Evolutionary conservation across 2,113 vertebrate genomes (phyloP), one percentile per base, ranked within the genome.

Genomic region (Abramis brama): DNA sequence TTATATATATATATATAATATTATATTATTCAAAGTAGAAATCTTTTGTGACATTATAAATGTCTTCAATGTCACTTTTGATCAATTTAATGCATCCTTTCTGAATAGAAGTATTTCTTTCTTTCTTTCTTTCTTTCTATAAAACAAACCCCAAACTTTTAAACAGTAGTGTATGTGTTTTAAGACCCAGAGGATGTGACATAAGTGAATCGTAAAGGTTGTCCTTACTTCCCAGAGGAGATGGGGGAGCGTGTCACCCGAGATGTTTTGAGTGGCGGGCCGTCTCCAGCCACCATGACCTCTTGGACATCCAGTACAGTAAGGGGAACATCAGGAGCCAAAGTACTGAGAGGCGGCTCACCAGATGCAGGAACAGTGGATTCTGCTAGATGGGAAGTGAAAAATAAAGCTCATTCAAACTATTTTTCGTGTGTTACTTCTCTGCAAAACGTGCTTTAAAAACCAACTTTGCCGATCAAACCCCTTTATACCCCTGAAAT

Each of bases 251-350:
- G 90, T 75, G 88, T 60, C 52, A 85, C 12, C 57, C 86, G 55
- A 13, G 43, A 71, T 12, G 85, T 83, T 64, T 93, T 93, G 80
- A 89, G 68, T 0, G 75, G 15, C 1, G 81, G 59, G 0, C 77
- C 55, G 21, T 93, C 94, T 1, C 87, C 10, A 7, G 88, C 1
- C 3, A 82, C 82, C 82, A 79, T 74, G 2, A 88, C 86, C 55
- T 88, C 64, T 68, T 90, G 77, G 83, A 86, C 66, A 68, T 92
- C 89, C 27, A 86, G 52, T 6, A 89, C 66, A 0, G 73, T 57
- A 75, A 90, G 89, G 2, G 86, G 45, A 7, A 86, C 59, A 93
- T 95, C 95, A 0, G 90, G 93, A 1, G 94, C 92, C 81, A 95
- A 88, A 2, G 95, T 93, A 0, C 91, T 84, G 73, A 93, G 81